Evolutionary conservation across 2,888 invertebrate species (phyloP), one percentile per base, ranked within the genome.

Genomic region (Spatulosminthurus flaviceps): DNA sequence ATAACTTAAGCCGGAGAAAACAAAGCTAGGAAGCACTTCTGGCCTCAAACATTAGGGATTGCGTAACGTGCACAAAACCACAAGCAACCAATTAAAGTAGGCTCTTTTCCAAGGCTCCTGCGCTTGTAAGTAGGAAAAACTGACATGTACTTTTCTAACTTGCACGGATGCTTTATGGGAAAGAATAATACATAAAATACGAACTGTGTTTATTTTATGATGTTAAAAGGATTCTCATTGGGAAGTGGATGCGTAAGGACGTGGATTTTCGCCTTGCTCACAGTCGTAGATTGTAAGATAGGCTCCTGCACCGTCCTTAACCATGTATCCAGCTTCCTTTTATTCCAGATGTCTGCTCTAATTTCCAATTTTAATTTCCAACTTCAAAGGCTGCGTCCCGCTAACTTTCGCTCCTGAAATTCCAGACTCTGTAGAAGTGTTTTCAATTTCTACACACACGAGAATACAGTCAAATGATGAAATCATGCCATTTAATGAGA

Each of bases 351-450:
- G 51, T 51, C 51, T 51, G 16, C 51, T 51, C n/a, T n/a, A 51
- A 51, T 51, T 51, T 51, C 51, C 51, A 9, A 51, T 51, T 51
- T 51, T 51, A 51, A 51, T 51, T 51, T 51, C 19, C 51, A 13
- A 13, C 9, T 11, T 51, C 16, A 51, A 51, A 51, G 16, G 60
- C n/a, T n/a, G n/a, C n/a, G n/a, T n/a, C n/a, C n/a, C n/a, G n/a
- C n/a, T n/a, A n/a, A n/a, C n/a, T n/a, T n/a, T n/a, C n/a, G n/a
- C n/a, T n/a, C n/a, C n/a, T n/a, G n/a, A n/a, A n/a, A n/a, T n/a
- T n/a, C n/a, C n/a, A n/a, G n/a, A n/a, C n/a, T n/a, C n/a, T n/a
- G n/a, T n/a, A n/a, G n/a, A n/a, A n/a, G n/a, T n/a, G n/a, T n/a
- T n/a, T n/a, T n/a, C n/a, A n/a, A n/a, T n/a, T n/a, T n/a, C n/a